These are phyloP conservation scores for Chironomus tepperi DNA, from an alignment of 1,140 invertebrate genomes.

Conservation along the genomic window DNA sequence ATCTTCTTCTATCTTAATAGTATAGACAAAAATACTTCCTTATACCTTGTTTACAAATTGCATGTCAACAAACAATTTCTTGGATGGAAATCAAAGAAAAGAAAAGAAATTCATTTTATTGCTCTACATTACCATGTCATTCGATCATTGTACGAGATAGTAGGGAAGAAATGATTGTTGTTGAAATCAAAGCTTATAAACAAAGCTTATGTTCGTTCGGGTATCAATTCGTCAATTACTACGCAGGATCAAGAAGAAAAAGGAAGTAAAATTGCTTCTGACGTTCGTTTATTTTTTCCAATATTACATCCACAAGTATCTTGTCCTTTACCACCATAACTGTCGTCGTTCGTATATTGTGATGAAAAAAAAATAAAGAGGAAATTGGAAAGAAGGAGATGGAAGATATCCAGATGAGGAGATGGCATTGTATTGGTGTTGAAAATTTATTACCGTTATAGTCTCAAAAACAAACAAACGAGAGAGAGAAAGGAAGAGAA, in stretches of 20 bases:
- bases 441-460: slow-evolving; percentile 14
- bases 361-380: no score
- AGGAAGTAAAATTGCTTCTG: background rate
- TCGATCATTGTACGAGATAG: background rate
- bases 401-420: background rate
- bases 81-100: no score
- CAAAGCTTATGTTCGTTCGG: background rate
- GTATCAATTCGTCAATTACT: background rate
- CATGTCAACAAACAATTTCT: background rate
- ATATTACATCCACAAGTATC: no score
- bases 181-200: background rate
- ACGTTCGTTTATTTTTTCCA: no score
- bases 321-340: no score
- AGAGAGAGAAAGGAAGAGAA: background rate
- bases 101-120: background rate
- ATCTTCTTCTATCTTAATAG: background rate
- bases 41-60: background rate
- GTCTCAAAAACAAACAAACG: background rate
- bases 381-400: background rate
- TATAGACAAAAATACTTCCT: background rate
- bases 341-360: no score
- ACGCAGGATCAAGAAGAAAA: slow-evolving; percentile 10
- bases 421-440: background rate
- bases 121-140: background rate
- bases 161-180: background rate